phyloP scores from a whole-genome alignment of 2,888 invertebrate genomes.

The Torymus aiolomorphi region DNA sequence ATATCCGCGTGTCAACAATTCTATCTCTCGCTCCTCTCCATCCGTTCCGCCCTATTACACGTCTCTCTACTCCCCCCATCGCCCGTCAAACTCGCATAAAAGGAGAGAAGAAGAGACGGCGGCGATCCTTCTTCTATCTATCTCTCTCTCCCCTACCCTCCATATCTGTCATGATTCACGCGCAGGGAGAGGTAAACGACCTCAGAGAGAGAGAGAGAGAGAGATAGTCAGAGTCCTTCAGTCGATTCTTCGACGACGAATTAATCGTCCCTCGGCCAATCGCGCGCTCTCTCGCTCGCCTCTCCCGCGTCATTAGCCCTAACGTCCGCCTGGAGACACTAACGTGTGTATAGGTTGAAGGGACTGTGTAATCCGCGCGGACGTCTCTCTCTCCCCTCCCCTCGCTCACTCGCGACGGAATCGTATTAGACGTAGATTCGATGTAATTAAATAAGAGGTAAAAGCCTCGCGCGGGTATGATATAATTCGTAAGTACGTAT shows the following conservation, averaged over 20 bases:
- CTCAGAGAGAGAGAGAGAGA: neutral
- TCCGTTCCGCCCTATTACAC: too few species aligned
- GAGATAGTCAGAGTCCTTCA: neutral
- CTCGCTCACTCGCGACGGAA: neutral
- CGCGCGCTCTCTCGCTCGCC: neutral
- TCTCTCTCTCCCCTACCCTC: neutral
- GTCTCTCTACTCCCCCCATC: too few species aligned
- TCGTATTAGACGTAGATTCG: conserved; percentile 52
- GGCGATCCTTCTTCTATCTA: neutral
- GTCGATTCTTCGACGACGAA: conserved; percentile 37
- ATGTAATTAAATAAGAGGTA: conserved; percentile 54
- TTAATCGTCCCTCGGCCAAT: conserved; percentile 49
- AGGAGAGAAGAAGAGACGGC: neutral
- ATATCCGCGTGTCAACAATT: too few species aligned
- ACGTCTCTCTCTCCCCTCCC: conserved; percentile 6
- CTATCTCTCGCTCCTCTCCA: too few species aligned
- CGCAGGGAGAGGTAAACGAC: neutral
- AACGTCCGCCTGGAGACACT: conserved; percentile 51
- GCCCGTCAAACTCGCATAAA: neutral
- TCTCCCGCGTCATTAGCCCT: conserved; percentile 44
- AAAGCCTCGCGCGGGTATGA: conserved; percentile 35
- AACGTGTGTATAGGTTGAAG: conserved; percentile 40
- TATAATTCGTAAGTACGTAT: conserved; percentile 35
- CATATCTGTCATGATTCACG: conserved; percentile 37
- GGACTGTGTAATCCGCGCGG: conserved; percentile 44